Conservation (phyloP, 2,888 invertebrate genomes). For the Aproaerema taeniolella region DNA sequence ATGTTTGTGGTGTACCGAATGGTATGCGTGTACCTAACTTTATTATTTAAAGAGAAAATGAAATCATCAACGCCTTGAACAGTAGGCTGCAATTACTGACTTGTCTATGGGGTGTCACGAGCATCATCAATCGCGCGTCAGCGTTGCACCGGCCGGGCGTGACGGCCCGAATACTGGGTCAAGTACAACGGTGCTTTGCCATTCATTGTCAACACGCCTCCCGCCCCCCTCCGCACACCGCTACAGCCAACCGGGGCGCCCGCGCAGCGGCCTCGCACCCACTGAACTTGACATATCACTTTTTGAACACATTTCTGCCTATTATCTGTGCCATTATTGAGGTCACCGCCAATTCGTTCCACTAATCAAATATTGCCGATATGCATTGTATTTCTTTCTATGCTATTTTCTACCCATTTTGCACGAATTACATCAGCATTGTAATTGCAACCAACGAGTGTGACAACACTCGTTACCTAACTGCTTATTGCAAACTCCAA, state of each 20-base stretch:
- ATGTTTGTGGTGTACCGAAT: no score
- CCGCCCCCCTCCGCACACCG: slow-evolving; percentile 25
- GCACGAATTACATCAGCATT: slow-evolving; percentile 50
- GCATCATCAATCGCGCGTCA: slow-evolving; percentile 53
- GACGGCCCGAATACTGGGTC: slow-evolving; percentile 69
- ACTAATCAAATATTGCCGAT: slow-evolving; percentile 3
- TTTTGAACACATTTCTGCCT: slow-evolving; percentile 54
- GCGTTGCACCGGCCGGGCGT: slow-evolving; percentile 40
- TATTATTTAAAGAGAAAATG: background rate
- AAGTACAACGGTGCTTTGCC: slow-evolving; percentile 75
- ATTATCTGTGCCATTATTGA: no score
- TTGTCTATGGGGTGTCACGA: slow-evolving; percentile 35
- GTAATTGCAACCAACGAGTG: slow-evolving; percentile 62
- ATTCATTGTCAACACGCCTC: slow-evolving; percentile 64
- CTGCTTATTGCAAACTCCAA: slow-evolving; percentile 46
- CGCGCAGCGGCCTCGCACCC: slow-evolving; percentile 57
- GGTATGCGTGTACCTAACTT: no score
- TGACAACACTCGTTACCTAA: slow-evolving; percentile 70
- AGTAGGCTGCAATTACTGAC: slow-evolving; percentile 8
- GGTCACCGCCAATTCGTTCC: slow-evolving; percentile 30
- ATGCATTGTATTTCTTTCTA: background rate
- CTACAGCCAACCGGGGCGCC: slow-evolving; percentile 39
- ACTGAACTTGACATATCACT: slow-evolving; percentile 70
- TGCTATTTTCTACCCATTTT: slow-evolving; percentile 14
- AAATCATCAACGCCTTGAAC: slow-evolving; percentile 2